phyloP scores from a whole-genome alignment of 2,113 vertebrate genomes.

The Daboia siamensis region DNA sequence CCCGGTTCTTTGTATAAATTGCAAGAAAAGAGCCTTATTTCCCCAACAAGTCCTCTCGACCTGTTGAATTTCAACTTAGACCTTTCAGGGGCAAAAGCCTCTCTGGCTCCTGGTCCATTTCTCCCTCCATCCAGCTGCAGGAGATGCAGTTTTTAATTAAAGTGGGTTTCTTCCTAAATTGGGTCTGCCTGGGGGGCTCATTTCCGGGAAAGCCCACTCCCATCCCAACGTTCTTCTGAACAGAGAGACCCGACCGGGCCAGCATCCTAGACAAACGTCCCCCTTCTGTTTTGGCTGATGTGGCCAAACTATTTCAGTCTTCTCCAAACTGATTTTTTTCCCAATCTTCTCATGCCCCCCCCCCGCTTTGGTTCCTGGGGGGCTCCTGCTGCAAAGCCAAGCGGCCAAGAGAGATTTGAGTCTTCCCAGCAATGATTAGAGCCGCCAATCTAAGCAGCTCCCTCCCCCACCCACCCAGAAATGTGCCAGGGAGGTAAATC shows the following conservation, averaged over 20 bases:
- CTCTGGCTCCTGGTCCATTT: not conserved
- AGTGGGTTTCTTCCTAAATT: not conserved
- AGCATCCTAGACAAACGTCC: too few relatives aligned
- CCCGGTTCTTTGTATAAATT: not conserved
- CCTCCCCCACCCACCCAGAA: not conserved
- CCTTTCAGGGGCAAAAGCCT: too few relatives aligned
- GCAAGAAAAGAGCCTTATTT: not conserved
- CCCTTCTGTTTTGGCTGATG: not conserved
- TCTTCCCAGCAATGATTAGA: not conserved
- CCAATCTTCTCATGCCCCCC: too few relatives aligned
- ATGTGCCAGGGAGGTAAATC: not conserved
- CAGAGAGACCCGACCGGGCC: too few relatives aligned
- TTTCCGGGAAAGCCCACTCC: not conserved
- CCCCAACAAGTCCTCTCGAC: not conserved
- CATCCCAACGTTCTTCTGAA: not conserved
- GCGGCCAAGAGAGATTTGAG: not conserved
- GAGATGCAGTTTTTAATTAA: not conserved
- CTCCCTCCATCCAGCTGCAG: not conserved
- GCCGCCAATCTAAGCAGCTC: not conserved
- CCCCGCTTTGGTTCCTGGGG: not conserved
- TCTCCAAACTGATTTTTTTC: too few relatives aligned
- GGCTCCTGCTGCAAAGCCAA: not conserved
- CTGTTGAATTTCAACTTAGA: not conserved
- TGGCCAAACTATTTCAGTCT: not conserved
- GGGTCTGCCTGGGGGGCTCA: too few relatives aligned